These are phyloP conservation scores for Luperina nickerlii DNA, from an alignment of 2,888 invertebrate genomes.

Conservation along the genomic window DNA sequence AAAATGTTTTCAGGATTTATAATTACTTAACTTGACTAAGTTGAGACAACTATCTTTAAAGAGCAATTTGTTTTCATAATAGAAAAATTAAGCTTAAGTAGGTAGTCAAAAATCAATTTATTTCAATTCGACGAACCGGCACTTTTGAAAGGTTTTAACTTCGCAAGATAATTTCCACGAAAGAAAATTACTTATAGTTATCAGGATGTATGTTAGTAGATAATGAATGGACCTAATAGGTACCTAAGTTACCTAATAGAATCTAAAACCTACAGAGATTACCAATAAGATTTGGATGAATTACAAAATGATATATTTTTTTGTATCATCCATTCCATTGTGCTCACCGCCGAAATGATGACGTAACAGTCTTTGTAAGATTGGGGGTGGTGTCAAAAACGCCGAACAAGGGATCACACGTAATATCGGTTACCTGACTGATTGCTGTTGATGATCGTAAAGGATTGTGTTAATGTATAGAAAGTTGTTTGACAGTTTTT, in stretches of 20 bases:
- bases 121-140: not conserved
- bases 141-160: not conserved
- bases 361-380: conserved; percentile 44
- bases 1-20: not conserved
- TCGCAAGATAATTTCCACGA: not conserved
- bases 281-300: not conserved
- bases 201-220: not conserved
- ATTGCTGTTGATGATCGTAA: conserved; percentile 9
- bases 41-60: not conserved
- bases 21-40: not conserved
- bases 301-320: conserved; percentile 23
- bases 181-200: not conserved
- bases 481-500: not conserved
- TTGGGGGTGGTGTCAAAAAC: conserved; percentile 28
- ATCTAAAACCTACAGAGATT: not conserved
- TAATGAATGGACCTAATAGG: not conserved
- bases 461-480: conserved; percentile 4
- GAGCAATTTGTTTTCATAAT: no score
- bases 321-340: conserved; percentile 1
- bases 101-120: not conserved
- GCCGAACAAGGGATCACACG: conserved; percentile 18
- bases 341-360: conserved; percentile 39
- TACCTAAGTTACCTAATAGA: not conserved
- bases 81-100: not conserved
- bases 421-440: conserved; percentile 33